phyloP scores from a whole-genome alignment of 2,113 vertebrate genomes.

The Australoheros scitulus region DNA sequence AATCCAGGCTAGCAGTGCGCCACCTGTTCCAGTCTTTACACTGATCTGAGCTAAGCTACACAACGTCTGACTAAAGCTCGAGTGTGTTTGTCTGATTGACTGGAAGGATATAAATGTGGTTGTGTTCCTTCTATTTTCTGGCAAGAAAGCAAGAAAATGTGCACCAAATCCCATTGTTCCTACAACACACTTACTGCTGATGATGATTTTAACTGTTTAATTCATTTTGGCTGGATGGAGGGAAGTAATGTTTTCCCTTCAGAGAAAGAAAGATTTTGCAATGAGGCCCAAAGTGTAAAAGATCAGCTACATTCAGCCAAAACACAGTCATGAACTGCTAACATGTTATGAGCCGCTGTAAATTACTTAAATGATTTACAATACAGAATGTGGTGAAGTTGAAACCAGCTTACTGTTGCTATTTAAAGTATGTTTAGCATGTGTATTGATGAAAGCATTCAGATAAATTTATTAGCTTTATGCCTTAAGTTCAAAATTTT shows the following conservation, averaged over 20 bases:
- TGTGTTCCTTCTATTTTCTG: background rate
- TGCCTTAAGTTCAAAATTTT: slow-evolving; percentile 30
- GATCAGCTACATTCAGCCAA: background rate
- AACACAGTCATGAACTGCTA: background rate
- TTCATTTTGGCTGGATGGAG: background rate
- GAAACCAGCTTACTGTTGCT: background rate
- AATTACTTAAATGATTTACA: background rate
- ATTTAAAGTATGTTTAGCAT: background rate
- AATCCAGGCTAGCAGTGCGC: background rate
- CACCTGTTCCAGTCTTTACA: background rate
- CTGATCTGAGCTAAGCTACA: background rate
- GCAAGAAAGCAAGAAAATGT: background rate
- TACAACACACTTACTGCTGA: too few relatives aligned
- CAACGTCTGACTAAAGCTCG: background rate
- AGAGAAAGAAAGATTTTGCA: background rate
- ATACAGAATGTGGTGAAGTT: background rate
- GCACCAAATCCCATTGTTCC: background rate
- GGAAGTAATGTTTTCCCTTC: background rate
- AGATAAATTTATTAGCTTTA: background rate
- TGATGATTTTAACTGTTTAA: background rate
- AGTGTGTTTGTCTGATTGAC: background rate
- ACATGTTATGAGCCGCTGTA: background rate
- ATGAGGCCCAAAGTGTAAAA: background rate
- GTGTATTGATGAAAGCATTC: background rate
- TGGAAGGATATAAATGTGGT: background rate